Conservation (phyloP, 92 coral and sea anemone genomes). For the Palythoa grandiflora region DNA sequence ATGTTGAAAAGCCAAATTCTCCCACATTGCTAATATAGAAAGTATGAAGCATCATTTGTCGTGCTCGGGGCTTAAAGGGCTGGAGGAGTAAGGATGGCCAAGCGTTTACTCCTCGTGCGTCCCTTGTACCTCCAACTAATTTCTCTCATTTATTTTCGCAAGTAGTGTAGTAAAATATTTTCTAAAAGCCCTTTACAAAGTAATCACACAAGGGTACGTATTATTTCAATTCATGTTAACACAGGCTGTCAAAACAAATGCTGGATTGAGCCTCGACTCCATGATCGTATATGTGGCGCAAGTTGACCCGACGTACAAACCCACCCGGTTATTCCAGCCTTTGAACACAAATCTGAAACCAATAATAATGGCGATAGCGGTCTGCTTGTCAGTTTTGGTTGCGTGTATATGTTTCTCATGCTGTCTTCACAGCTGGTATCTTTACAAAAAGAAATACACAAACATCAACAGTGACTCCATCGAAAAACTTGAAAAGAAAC, state of each 20-base stretch:
- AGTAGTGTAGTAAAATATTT: not conserved
- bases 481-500: slow-evolving; percentile 39
- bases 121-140: not conserved
- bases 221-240: not conserved
- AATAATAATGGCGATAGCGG: slow-evolving; percentile 50
- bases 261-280: slow-evolving; percentile 26
- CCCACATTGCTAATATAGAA: no score
- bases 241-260: slow-evolving; percentile 8
- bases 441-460: slow-evolving; percentile 53
- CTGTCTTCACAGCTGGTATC: slow-evolving; percentile 54
- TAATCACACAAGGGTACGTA: not conserved
- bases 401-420: slow-evolving; percentile 52
- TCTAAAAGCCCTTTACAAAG: not conserved
- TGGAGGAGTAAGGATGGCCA: no score
- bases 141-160: not conserved
- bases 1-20: no score
- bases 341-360: slow-evolving; percentile 46
- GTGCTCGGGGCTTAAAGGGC: no score
- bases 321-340: slow-evolving; percentile 35
- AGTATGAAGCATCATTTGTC: no score
- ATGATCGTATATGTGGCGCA: slow-evolving; percentile 26
- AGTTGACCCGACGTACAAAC: slow-evolving; percentile 21
- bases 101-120: no score
- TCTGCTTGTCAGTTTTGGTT: slow-evolving; percentile 5
- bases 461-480: slow-evolving; percentile 48